Percentiles rank a stretch among this genome's conserved stretches.
These are phyloP conservation scores for Hydractinia symbiolongicarpus DNA, from an alignment of 30 jellyfish, hydroid and myxozoan species.

Conservation along the genomic window DNA sequence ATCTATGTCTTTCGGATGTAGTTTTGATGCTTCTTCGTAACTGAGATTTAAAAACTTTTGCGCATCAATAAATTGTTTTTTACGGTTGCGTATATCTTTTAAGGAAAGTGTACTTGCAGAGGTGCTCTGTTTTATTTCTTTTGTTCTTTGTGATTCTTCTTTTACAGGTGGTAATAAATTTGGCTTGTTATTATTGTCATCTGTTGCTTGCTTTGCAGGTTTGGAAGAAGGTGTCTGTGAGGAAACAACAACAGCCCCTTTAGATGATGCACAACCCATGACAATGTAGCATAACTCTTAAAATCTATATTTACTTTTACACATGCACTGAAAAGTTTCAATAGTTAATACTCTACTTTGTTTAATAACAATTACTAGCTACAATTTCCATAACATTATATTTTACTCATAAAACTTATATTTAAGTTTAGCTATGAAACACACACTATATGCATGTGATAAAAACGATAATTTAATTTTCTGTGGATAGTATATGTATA, in stretches of 20 bases:
- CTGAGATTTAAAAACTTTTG: constrained; percentile 11
- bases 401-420: too few species aligned
- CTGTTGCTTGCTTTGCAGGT: background rate
- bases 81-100: background rate
- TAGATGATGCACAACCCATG: constrained; percentile 46
- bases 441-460: too few species aligned
- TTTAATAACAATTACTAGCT: too few species aligned
- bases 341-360: too few species aligned
- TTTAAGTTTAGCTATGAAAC: too few species aligned
- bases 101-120: background rate
- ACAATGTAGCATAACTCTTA: background rate
- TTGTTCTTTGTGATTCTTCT: background rate
- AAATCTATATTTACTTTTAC: too few species aligned
- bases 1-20: constrained; percentile 47
- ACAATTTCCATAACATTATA: too few species aligned
- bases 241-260: constrained; percentile 9
- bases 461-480: too few species aligned
- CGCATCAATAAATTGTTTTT: background rate
- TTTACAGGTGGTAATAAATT: background rate
- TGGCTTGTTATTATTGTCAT: background rate
- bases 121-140: background rate
- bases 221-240: constrained; percentile 16
- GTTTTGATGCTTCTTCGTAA: constrained; percentile 39
- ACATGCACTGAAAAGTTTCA: too few species aligned
- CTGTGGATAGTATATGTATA: too few species aligned